Evolutionary conservation across 2,797 vertebrate species (phyloP), one percentile per base, ranked within the genome.

Genomic region (Tenualosa ilisha): DNA sequence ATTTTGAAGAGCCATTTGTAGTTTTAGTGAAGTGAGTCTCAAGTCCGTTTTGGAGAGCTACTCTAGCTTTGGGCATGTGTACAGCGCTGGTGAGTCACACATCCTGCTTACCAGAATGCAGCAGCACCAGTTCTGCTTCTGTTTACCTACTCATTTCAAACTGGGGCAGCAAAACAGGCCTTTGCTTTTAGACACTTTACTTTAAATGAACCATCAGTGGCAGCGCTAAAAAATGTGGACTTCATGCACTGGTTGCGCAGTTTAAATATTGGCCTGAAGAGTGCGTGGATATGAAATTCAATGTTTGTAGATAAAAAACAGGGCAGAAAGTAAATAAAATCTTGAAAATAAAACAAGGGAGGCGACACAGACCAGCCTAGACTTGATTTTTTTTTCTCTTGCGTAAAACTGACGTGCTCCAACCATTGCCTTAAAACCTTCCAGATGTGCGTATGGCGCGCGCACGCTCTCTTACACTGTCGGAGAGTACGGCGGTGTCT

Each of bases 371-470:
- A 85, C 91, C 88, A 86, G 91, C 90, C 90, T 87, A 26, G 88
- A 91, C 90, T 87, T 89, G 89, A 87, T 90, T 83, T 81, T 88
- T 84, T 89, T 88, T 84, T 89, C 86, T 90, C 65, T 90, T 92
- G 92, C 86, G 85, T 87, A 92, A 91, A 92, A 87, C 82, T 88
- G 68, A 83, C 53, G 82, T 56, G 83, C 88, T 91, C 90, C 90
- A 91, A 86, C 84, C 90, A 81, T 79, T 59, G 65, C 56, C 75
- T 92, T 92, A 90, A 94, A 90, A 84, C 86, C 59, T 95, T 94
- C 93, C 94, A 95, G 94, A 95, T 95, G 93, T 94, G 90, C 81
- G 91, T 87, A 59, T 84, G 88, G 81, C 37, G 24, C 24, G 24
- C n/a, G 24, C 63, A 65, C 3, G 31, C 68, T 20, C 3, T 59